phyloP scores from a whole-genome alignment of 2,113 vertebrate species.

The Choloepus hoffmanni region DNA sequence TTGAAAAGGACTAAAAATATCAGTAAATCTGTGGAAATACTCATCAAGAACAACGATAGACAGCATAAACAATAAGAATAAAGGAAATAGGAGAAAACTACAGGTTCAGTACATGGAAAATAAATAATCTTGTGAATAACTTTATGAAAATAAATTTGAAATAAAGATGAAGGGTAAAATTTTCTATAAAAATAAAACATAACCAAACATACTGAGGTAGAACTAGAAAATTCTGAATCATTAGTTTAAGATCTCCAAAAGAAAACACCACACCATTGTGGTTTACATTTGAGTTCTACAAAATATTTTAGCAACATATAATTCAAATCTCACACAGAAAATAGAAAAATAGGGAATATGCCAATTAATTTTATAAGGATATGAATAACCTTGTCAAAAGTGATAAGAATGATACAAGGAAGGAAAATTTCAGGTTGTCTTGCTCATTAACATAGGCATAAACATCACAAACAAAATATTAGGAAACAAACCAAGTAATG shows the following conservation, averaged over 20 bases:
- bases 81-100: neutral
- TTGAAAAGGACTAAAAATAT: neutral
- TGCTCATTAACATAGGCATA: neutral
- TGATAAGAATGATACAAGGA: neutral
- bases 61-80: neutral
- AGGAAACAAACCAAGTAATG: neutral
- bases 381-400: slow-evolving; percentile 40
- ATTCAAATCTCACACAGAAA: neutral
- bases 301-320: slow-evolving; percentile 3
- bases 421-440: neutral
- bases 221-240: neutral
- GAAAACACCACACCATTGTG: neutral
- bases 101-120: neutral
- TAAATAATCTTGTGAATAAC: neutral
- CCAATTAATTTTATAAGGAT: neutral
- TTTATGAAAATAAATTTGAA: neutral
- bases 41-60: neutral
- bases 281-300: neutral
- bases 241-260: neutral
- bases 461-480: neutral
- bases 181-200: neutral
- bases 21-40: neutral
- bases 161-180: neutral
- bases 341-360: neutral
- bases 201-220: neutral